Evolutionary conservation across 2,113 vertebrate genomes (phyloP).

Genomic region (Pollimyrus isidori): DNA sequence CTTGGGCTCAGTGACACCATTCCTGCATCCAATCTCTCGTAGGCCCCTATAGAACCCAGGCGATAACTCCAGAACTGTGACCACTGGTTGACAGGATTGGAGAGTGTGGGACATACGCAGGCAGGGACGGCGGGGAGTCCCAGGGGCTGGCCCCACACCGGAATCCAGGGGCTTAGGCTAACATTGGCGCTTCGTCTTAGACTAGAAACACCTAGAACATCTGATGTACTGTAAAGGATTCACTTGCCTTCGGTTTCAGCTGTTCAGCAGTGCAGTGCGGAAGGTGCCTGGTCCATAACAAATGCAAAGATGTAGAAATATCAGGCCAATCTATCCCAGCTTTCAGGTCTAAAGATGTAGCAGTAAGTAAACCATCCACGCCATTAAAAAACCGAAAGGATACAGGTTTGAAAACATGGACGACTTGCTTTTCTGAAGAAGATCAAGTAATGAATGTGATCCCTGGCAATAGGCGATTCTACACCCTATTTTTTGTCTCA

Average conservation of each 20-base stretch:
- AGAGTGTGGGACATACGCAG: neutral
- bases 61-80: slow-evolving; percentile 1
- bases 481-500: neutral
- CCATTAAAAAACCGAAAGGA: neutral
- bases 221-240: neutral
- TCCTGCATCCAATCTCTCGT: neutral
- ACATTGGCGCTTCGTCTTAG: neutral
- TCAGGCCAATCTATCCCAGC: neutral
- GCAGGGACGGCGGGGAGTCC: neutral
- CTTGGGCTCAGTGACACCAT: slow-evolving; percentile 1
- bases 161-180: neutral
- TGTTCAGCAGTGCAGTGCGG: neutral
- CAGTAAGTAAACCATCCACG: neutral
- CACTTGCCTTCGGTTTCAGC: neutral
- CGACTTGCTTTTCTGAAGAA: neutral
- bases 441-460: neutral
- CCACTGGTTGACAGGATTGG: neutral
- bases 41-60: neutral
- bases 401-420: neutral
- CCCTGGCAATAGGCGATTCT: neutral
- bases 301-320: neutral
- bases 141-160: neutral
- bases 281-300: neutral
- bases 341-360: neutral
- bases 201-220: neutral